Conservation (phyloP, 2,888 invertebrate species). For the Rhamphomyia laevipes region DNA sequence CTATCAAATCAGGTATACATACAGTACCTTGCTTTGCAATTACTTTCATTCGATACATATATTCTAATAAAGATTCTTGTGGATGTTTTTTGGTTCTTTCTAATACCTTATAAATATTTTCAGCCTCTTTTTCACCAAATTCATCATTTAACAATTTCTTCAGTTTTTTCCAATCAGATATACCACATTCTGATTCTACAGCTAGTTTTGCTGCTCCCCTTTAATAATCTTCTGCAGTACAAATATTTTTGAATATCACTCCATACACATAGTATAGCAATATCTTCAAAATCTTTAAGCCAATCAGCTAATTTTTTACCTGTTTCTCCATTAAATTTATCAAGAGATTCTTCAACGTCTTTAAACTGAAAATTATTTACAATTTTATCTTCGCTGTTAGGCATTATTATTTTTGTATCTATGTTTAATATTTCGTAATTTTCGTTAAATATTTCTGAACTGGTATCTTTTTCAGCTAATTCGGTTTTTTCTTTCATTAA, state of each 20-base stretch:
- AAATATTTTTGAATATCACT: conserved; percentile 10
- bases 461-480: background rate
- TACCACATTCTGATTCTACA: conserved; percentile 1
- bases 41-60: conserved; percentile 8
- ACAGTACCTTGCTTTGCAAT: conserved; percentile 7
- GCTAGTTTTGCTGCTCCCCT: conserved; percentile 8
- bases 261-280: too few relatives aligned
- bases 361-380: conserved; percentile 3
- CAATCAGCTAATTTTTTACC: conserved; percentile 8
- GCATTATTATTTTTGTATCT: background rate
- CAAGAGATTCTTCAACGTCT: conserved; percentile 9
- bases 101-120: conserved; percentile 4
- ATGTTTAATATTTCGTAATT: background rate
- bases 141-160: conserved; percentile 6
- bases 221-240: conserved; percentile 3
- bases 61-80: conserved; percentile 6
- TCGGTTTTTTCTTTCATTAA: background rate
- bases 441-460: background rate
- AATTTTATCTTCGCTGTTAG: background rate
- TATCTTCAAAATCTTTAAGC: conserved; percentile 8
- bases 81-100: conserved; percentile 4
- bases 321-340: conserved; percentile 2
- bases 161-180: conserved; percentile 3
- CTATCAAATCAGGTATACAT: conserved; percentile 20
- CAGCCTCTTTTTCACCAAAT: background rate